Conservation (phyloP, 2,888 invertebrate species). For the Ennomos quercinarius region DNA sequence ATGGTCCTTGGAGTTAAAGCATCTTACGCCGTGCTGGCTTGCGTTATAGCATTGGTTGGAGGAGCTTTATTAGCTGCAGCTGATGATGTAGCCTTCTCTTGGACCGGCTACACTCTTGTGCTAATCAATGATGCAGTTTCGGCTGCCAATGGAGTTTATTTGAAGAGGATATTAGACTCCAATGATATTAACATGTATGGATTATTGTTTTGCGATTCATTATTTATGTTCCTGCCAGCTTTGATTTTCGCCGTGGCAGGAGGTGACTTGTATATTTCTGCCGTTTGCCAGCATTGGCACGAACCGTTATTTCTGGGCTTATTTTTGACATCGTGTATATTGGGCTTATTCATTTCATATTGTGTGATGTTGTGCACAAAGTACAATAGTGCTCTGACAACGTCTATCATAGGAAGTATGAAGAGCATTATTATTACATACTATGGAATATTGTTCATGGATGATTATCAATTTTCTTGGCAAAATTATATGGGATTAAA, state of each 20-base stretch:
- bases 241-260: conserved; percentile 89
- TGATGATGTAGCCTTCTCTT: conserved; percentile 97
- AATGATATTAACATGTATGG: conserved; percentile 97
- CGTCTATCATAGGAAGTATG: conserved; percentile 98
- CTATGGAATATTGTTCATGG: conserved; percentile 98
- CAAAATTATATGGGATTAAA: conserved; percentile 98
- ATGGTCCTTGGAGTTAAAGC: conserved; percentile 92
- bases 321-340: conserved; percentile 95
- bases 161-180: conserved; percentile 98
- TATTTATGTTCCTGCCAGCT: conserved; percentile 94
- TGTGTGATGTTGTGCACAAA: conserved; percentile 98
- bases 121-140: conserved; percentile 97
- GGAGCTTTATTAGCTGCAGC: conserved; percentile 97
- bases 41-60: conserved; percentile 97
- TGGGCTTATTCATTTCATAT: conserved; percentile 98
- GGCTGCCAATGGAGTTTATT: conserved; percentile 98
- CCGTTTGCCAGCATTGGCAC: conserved; percentile 90
- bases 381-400: conserved; percentile 99
- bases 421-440: conserved; percentile 99
- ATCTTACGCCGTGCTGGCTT: conserved; percentile 92
- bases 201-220: conserved; percentile 95
- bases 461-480: conserved; percentile 98
- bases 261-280: conserved; percentile 90
- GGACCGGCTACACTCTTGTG: conserved; percentile 95
- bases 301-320: conserved; percentile 91